These are phyloP conservation scores for Hydrolagus affinis DNA, from an alignment of 2,113 vertebrate species.

Conservation along the genomic window DNA sequence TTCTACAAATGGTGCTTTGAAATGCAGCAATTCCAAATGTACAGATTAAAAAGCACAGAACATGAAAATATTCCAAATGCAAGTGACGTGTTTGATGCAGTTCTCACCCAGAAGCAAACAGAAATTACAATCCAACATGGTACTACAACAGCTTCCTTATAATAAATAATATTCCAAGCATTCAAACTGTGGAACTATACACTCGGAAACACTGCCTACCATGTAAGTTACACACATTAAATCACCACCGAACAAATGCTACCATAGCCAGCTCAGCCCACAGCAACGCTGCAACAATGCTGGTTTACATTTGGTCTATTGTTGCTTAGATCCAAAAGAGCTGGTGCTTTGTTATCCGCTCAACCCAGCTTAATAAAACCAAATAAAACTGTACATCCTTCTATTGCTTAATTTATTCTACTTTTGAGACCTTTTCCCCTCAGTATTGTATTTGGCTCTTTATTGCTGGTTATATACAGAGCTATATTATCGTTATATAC, in stretches of 20 bases:
- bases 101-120: no score
- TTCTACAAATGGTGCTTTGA: no score
- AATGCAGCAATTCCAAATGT: no score
- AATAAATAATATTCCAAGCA: background rate
- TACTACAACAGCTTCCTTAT: background rate
- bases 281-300: background rate
- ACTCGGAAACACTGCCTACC: background rate
- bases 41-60: no score
- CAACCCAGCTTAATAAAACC: background rate
- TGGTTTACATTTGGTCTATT: no score
- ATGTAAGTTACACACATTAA: background rate
- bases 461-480: conserved; percentile 16
- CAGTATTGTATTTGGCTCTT: background rate
- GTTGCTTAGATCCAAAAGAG: background rate
- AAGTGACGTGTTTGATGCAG: no score
- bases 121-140: no score
- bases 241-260: no score
- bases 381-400: conserved; percentile 15
- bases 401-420: conserved; percentile 21
- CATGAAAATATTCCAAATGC: no score
- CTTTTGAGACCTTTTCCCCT: background rate
- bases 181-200: background rate
- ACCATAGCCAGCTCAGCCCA: background rate
- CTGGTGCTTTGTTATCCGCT: background rate
- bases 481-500: conserved; percentile 6